Conservation (phyloP, 2,113 vertebrate genomes). For the Grus americana region DNA sequence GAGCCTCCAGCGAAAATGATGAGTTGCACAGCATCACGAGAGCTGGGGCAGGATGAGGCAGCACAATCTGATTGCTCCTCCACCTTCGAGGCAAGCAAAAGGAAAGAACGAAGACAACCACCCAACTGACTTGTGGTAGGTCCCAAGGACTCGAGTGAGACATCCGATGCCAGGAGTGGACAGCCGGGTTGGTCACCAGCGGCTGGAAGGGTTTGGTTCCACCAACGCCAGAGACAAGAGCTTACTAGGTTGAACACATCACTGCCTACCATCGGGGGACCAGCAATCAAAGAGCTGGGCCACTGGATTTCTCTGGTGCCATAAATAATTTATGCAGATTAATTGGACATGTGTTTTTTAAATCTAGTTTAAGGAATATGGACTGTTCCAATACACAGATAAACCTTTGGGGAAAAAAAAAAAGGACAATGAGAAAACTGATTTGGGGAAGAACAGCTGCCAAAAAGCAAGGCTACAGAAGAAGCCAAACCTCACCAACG, state of each 20-base stretch:
- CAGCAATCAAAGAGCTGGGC: neutral
- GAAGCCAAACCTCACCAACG: neutral
- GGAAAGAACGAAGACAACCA: neutral
- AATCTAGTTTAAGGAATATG: neutral
- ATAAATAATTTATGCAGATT: neutral
- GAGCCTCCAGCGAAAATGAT: neutral
- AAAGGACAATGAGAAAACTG: neutral
- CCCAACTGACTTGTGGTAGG: neutral
- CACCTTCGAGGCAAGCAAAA: neutral
- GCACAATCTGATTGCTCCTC: rapidly evolving
- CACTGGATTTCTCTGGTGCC: neutral
- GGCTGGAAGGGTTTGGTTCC: neutral
- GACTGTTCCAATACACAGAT: neutral
- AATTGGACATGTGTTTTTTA: neutral
- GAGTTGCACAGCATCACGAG: neutral
- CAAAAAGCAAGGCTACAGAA: neutral
- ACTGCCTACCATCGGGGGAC: neutral
- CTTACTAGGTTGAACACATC: neutral
- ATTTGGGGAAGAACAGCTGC: neutral
- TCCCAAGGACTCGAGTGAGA: neutral
- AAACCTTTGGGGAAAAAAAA: neutral
- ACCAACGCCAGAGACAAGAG: rapidly evolving
- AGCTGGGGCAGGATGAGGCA: neutral
- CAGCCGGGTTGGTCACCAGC: neutral
- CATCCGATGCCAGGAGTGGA: neutral